Evolutionary conservation across 2,888 invertebrate species (phyloP).

Genomic region (Noctua pronuba): DNA sequence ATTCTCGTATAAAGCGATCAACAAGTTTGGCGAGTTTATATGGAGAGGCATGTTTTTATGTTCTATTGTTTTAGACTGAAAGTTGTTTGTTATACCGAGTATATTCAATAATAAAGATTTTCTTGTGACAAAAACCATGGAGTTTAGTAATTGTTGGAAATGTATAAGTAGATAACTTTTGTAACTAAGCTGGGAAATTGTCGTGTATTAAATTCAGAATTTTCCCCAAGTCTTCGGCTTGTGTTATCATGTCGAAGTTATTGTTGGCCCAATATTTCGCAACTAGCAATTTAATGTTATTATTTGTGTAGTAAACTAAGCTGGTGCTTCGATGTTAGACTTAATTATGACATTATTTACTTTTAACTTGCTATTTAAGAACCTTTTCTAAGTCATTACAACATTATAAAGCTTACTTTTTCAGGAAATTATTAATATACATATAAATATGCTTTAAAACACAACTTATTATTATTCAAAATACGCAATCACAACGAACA

Average conservation of each 20-base stretch:
- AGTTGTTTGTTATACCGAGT: slow-evolving; percentile 13
- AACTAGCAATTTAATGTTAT: slow-evolving; percentile 11
- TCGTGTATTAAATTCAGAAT: slow-evolving; percentile 10
- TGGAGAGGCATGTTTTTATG: background rate
- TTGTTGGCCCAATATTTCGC: slow-evolving; percentile 30
- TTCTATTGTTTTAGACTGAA: background rate
- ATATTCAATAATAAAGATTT: slow-evolving; percentile 24
- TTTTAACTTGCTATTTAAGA: slow-evolving; percentile 42
- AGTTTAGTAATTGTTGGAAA: background rate
- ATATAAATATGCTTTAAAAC: slow-evolving; percentile 9
- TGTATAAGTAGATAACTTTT: slow-evolving; percentile 12
- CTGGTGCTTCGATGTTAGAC: slow-evolving; percentile 51
- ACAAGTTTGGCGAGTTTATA: slow-evolving; percentile 26
- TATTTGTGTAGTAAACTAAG: slow-evolving; percentile 34
- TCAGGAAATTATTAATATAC: slow-evolving; percentile 14
- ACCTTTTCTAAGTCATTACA: slow-evolving; percentile 44
- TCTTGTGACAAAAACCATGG: background rate
- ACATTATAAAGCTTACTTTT: slow-evolving; percentile 24
- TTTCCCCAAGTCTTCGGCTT: background rate
- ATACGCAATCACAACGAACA: slow-evolving; percentile 67
- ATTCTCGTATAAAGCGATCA: slow-evolving; percentile 8
- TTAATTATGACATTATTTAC: slow-evolving; percentile 56
- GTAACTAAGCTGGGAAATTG: background rate
- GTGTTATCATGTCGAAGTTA: background rate
- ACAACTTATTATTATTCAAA: slow-evolving; percentile 52